Conservation (phyloP, 2,888 invertebrate genomes). For the Tipula confusa region DNA sequence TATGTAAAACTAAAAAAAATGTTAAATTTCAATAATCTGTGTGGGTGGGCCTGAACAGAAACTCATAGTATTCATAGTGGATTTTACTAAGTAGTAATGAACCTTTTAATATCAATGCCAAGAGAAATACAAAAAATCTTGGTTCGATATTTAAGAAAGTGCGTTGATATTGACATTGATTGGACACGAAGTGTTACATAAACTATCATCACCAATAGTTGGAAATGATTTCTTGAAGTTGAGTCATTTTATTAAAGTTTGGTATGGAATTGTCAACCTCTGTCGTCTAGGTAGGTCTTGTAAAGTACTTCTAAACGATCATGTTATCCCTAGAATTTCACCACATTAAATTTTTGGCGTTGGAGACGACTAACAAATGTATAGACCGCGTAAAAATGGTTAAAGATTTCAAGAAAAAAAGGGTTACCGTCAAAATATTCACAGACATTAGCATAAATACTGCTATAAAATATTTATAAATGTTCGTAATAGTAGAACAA, state of each 20-base stretch:
- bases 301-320: no score
- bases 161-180: conserved; percentile 1
- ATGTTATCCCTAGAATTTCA: no score
- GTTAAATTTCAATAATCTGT: neutral
- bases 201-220: neutral
- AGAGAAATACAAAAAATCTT: neutral
- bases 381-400: no score
- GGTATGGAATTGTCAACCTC: no score
- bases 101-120: conserved; percentile 20
- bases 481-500: no score
- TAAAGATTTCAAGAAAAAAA: no score
- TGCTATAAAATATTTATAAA: no score
- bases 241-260: neutral
- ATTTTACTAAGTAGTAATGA: neutral
- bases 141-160: neutral
- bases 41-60: neutral
- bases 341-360: no score
- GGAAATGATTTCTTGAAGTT: neutral
- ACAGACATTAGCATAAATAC: no score
- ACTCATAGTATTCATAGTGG: neutral
- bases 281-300: no score
- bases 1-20: neutral
- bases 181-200: neutral
- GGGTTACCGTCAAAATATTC: no score
- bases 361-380: no score